Conservation (phyloP, 2,888 invertebrate genomes). For the Sesia bembeciformis region DNA sequence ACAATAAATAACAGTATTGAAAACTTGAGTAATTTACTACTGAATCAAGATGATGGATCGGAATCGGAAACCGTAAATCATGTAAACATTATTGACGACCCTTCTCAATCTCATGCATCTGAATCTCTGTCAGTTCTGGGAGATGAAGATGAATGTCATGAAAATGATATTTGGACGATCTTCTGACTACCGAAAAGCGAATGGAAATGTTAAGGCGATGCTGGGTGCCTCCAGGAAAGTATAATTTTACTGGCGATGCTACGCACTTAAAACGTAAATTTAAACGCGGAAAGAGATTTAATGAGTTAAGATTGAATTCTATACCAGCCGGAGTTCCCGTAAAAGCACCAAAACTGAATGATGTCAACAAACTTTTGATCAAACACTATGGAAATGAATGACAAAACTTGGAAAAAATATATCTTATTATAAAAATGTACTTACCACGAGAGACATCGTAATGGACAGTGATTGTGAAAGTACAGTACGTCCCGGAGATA, state of each 20-base stretch:
- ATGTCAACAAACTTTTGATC: too few relatives aligned
- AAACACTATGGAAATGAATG: too few relatives aligned
- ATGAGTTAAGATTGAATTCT: too few relatives aligned
- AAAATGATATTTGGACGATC: slow-evolving; percentile 1
- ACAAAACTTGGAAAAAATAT: too few relatives aligned
- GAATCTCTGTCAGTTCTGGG: not conserved
- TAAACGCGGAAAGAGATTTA: too few relatives aligned
- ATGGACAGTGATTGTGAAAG: too few relatives aligned
- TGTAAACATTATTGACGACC: not conserved
- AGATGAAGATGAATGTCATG: not conserved
- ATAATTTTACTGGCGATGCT: slow-evolving; percentile 1
- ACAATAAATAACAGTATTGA: too few relatives aligned
- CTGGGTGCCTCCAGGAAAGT: not conserved
- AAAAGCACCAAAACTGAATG: too few relatives aligned
- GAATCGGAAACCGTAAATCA: not conserved
- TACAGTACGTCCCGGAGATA: too few relatives aligned
- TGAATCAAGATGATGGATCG: not conserved
- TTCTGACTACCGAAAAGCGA: not conserved
- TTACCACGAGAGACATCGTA: too few relatives aligned
- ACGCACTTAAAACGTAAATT: not conserved
- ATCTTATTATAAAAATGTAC: too few relatives aligned
- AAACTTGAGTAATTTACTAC: not conserved
- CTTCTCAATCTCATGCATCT: not conserved
- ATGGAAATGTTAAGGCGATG: slow-evolving; percentile 1
- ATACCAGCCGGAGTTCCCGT: too few relatives aligned